Evolutionary conservation across 2,797 vertebrate genomes (phyloP).

Genomic region (Lates japonicus): DNA sequence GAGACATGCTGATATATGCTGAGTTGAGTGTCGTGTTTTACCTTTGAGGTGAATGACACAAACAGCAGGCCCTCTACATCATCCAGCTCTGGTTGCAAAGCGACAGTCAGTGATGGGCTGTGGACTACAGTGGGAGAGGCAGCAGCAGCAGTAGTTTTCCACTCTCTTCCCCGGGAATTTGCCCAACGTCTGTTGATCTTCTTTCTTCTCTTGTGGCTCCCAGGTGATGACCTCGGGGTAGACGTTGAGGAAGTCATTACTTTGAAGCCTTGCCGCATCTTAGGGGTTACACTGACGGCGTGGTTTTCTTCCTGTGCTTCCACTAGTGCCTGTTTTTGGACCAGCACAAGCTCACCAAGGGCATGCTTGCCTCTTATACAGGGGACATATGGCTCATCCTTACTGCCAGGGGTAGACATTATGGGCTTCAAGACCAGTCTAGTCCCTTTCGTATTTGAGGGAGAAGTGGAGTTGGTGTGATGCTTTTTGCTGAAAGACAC

Average conservation of each 20-base stretch:
- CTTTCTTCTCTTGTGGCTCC: slow-evolving; percentile 59
- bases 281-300: background rate
- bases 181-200: slow-evolving; percentile 61
- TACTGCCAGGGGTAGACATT: slow-evolving; percentile 68
- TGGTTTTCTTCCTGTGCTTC: slow-evolving; percentile 33
- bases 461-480: slow-evolving; percentile 1
- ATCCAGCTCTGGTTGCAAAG: slow-evolving; percentile 94
- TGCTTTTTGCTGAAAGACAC: slow-evolving; percentile 57
- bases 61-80: slow-evolving; percentile 97
- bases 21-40: slow-evolving; percentile 64
- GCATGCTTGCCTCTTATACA: slow-evolving; percentile 76
- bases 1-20: background rate
- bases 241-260: slow-evolving; percentile 14
- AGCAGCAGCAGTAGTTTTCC: slow-evolving; percentile 58
- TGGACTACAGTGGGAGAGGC: slow-evolving; percentile 48
- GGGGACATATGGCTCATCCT: slow-evolving; percentile 70
- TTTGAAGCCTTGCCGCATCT: slow-evolving; percentile 3
- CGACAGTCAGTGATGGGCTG: slow-evolving; percentile 70
- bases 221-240: slow-evolving; percentile 37
- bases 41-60: slow-evolving; percentile 96
- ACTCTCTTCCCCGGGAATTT: slow-evolving; percentile 57
- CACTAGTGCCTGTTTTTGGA: slow-evolving; percentile 12
- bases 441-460: slow-evolving; percentile 17
- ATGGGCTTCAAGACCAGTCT: slow-evolving; percentile 75
- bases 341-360: slow-evolving; percentile 64